Evolutionary conservation across 2,113 vertebrate genomes (phyloP).

Genomic region (Montifringilla adamsi): DNA sequence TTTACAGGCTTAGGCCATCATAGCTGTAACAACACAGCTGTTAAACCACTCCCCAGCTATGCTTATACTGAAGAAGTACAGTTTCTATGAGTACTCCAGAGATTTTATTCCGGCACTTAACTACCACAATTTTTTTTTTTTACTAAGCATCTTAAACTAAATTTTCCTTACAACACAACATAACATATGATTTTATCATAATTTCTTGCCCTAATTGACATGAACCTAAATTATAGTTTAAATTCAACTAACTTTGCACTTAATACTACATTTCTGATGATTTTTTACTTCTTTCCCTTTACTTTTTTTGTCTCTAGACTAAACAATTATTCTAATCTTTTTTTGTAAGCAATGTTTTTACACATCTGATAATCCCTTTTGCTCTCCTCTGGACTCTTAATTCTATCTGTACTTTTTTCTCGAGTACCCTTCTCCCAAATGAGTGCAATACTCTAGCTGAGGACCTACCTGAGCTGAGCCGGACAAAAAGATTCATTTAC

Average conservation of each 20-base stretch:
- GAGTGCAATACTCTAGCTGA: not conserved
- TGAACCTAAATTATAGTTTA: not conserved
- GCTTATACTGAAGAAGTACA: not conserved
- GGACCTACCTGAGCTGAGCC: not conserved
- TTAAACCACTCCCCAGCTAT: not conserved
- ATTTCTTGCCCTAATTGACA: not conserved
- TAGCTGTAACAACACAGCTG: conserved; percentile 37
- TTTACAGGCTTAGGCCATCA: conserved; percentile 12
- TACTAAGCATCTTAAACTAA: not conserved
- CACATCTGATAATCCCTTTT: not conserved
- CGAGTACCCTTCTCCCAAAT: not conserved
- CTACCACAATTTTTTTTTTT: not conserved
- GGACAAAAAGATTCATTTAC: not conserved
- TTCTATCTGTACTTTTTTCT: not conserved
- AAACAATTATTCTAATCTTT: not conserved
- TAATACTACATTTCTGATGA: not conserved
- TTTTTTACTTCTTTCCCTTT: not conserved
- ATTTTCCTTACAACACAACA: not conserved
- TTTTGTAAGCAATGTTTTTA: not conserved
- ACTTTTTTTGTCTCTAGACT: not conserved
- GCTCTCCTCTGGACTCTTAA: not conserved
- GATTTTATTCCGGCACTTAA: not conserved
- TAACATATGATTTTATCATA: not conserved
- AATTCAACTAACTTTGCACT: not conserved
- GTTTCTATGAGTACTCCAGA: not conserved